Base-by-base conservation (phyloP, 2,888 invertebrate species). In the Mythimna albipuncta region DNA sequence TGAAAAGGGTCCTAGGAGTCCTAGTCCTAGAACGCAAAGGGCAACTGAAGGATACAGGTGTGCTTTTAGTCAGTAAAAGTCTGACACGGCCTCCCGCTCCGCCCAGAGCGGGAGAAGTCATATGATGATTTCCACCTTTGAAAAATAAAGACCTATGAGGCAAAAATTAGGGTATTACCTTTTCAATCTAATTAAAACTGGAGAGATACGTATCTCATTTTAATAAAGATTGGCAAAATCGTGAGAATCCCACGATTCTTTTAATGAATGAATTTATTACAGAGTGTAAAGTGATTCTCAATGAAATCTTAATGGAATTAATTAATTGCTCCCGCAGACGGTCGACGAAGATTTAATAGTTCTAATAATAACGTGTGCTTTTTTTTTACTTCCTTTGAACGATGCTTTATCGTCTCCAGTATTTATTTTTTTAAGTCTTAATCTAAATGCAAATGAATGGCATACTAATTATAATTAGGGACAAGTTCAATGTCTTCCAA, bases 211-310 rank as follows among this genome's bases (percentile, higher is more conserved):
- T 32, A 54, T 47, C 19, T n/a, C n/a, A 5, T 55, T 41, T 7
- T 19, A 55, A 62, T 69, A n/a, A 57, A 52, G 52, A 72, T 78
- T 57, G 9, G 61, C 26, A 38, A 57, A 64, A 63, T 66, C 32
- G 9, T 32, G 4, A 10, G 10, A 54, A 35, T 11, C 7, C 7
- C 64, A 71, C 77, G 47, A 61, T 64, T 63, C 57, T 66, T 63
- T 63, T 54, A 62, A 78, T 58, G 0, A 61, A 41, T 35, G 16
- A 64, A 64, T 77, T 77, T 65, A 77, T 78, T 47, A 26, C 2
- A 54, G 32, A n/a, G 63, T 19, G 64, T 67, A 61, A 55, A 78
- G 63, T 26, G n/a, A 26, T 58, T 52, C 64, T 13, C 65, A 66
- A 32, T 54, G 58, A 57, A 65, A 63, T 77, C 52, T 38, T 63